A percentile compares a stretch with the other conserved stretches of the same genome.
These are phyloP conservation scores for Microcebus murinus DNA, from an alignment of 2,113 vertebrate species.

Conservation along the genomic window DNA sequence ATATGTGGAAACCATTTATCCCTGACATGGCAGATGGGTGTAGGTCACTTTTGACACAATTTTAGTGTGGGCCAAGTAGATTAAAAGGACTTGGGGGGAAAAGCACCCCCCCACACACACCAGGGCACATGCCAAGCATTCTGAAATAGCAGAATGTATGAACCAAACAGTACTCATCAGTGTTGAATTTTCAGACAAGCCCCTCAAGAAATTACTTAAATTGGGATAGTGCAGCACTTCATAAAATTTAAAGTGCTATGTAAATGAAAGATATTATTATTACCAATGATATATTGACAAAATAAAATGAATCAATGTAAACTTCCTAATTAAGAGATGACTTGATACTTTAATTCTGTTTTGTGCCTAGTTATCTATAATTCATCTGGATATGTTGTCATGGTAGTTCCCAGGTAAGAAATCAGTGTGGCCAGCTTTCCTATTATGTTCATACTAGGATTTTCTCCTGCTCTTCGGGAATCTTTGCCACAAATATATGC, in stretches of 20 bases:
- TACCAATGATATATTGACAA: neutral
- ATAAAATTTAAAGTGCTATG: neutral
- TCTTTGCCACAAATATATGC: neutral
- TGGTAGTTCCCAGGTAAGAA: neutral
- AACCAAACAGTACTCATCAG: neutral
- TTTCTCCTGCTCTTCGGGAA: neutral
- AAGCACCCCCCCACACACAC: no score
- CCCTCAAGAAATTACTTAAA: neutral
- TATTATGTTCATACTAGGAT: neutral
- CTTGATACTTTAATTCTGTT: neutral
- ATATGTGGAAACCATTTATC: neutral
- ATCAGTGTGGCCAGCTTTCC: neutral
- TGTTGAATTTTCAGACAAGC: neutral
- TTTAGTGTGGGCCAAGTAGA: neutral
- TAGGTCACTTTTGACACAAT: neutral
- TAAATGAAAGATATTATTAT: neutral
- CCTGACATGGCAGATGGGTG: neutral
- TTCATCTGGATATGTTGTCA: neutral
- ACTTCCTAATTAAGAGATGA: constrained; percentile 10
- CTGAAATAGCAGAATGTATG: neutral
- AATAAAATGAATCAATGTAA: neutral
- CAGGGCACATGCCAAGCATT: neutral
- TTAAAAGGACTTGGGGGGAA: neutral
- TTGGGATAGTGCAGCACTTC: neutral
- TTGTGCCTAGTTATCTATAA: neutral